phyloP scores from a whole-genome alignment of 2,888 invertebrate genomes.

The Eurytoma adleriae region DNA sequence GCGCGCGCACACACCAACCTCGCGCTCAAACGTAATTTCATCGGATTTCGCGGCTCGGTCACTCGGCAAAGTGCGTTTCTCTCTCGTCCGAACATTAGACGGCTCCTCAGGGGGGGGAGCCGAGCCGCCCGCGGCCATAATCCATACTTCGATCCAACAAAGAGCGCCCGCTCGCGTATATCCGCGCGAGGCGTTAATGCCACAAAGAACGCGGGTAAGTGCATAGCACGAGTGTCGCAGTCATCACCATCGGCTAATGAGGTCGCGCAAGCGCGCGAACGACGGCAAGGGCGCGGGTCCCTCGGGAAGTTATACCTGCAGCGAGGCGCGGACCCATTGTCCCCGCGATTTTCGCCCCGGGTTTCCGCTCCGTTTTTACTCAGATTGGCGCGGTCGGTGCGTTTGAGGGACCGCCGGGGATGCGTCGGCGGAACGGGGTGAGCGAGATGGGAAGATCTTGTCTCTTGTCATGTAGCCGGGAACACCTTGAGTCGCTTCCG shows the following conservation, averaged over 20 bases:
- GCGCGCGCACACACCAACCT: not conserved
- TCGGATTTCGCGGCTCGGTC: not conserved
- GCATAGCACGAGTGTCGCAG: slow-evolving; percentile 33
- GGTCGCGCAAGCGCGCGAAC: slow-evolving; percentile 14
- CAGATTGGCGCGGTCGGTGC: not conserved
- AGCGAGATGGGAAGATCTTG: not conserved
- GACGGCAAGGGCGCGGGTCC: slow-evolving; percentile 20
- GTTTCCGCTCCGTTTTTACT: not conserved
- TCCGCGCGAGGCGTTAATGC: slow-evolving; percentile 27
- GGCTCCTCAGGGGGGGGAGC: slow-evolving; percentile 10
- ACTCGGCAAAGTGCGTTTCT: too few species aligned
- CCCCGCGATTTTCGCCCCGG: not conserved
- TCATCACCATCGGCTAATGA: slow-evolving; percentile 56
- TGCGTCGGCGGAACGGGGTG: not conserved
- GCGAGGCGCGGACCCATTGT: too few species aligned
- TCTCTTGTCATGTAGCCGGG: not conserved
- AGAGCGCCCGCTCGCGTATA: not conserved
- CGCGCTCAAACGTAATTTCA: slow-evolving; percentile 20
- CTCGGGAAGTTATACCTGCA: slow-evolving; percentile 21
- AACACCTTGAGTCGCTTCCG: slow-evolving; percentile 5
- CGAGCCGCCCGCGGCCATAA: slow-evolving; percentile 34
- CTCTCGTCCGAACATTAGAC: too few species aligned
- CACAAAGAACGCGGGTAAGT: slow-evolving; percentile 37
- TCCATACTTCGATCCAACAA: slow-evolving; percentile 9
- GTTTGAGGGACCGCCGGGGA: not conserved